Conservation (phyloP, 2,113 vertebrate species). For the Ariopsis seemanni region DNA sequence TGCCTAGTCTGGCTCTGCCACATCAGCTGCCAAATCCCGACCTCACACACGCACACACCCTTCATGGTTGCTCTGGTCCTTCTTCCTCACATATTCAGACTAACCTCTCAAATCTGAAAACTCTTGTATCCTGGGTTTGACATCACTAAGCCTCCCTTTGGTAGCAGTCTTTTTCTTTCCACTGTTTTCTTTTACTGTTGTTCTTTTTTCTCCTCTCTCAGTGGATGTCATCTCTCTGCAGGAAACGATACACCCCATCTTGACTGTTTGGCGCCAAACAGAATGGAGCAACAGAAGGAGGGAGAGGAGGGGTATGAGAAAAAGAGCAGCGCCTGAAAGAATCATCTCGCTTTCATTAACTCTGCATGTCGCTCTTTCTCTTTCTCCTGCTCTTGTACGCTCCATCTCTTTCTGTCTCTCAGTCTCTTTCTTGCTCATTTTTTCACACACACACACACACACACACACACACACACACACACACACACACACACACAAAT, state of each 20-base stretch:
- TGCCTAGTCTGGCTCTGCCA: conserved; percentile 50
- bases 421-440: conserved; percentile 23
- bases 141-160: conserved; percentile 56
- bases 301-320: conserved; percentile 45
- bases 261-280: conserved; percentile 57
- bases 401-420: conserved; percentile 32
- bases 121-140: conserved; percentile 55
- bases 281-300: conserved; percentile 59
- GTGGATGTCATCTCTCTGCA: conserved; percentile 63
- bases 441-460: conserved; percentile 24
- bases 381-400: conserved; percentile 30
- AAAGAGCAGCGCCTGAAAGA: conserved; percentile 48
- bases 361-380: conserved; percentile 47
- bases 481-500: conserved; percentile 15
- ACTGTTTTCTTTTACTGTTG: conserved; percentile 50
- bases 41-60: conserved; percentile 50
- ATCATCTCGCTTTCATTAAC: conserved; percentile 50
- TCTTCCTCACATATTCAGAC: conserved; percentile 45
- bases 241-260: conserved; percentile 63
- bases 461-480: conserved; percentile 16
- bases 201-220: conserved; percentile 56
- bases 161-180: conserved; percentile 34
- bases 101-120: conserved; percentile 53
- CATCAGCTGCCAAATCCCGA: conserved; percentile 50
- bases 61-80: conserved; percentile 7